Evolutionary conservation across 2,113 vertebrate genomes (phyloP).

Genomic region (Eleginops maclovinus): DNA sequence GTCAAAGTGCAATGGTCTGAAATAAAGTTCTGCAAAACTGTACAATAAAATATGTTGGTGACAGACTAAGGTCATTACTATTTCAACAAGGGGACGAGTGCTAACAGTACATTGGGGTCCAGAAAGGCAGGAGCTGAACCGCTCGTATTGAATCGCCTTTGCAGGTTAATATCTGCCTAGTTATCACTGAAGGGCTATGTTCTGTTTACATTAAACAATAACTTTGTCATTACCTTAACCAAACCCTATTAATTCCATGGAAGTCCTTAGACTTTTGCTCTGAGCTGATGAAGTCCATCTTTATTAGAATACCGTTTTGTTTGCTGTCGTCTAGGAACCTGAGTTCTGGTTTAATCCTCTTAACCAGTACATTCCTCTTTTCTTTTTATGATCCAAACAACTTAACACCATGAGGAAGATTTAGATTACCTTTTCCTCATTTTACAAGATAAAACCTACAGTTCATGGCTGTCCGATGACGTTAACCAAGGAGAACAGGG

Average conservation of each 20-base stretch:
- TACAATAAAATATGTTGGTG: too few relatives aligned
- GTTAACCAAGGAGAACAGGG: constrained; percentile 49
- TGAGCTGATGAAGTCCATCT: background rate
- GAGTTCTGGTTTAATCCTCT: background rate
- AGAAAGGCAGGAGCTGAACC: too few relatives aligned
- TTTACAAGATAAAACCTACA: background rate
- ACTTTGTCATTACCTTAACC: background rate
- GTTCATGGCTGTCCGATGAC: background rate
- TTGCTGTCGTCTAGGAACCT: background rate
- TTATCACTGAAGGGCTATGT: background rate
- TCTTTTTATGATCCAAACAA: background rate
- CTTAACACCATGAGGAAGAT: background rate
- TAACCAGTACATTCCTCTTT: background rate
- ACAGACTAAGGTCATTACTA: too few relatives aligned
- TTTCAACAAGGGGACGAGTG: too few relatives aligned
- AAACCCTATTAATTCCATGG: background rate
- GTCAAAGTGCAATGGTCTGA: too few relatives aligned
- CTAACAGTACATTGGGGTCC: too few relatives aligned
- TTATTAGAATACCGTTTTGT: background rate
- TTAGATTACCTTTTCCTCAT: background rate
- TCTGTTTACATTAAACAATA: background rate
- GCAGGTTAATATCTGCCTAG: background rate
- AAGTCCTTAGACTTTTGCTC: too few relatives aligned
- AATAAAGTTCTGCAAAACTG: too few relatives aligned
- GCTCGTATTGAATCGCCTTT: background rate